Base-by-base conservation (phyloP, 2,113 vertebrate species). In the Neolamprologus fasciatus region DNA sequence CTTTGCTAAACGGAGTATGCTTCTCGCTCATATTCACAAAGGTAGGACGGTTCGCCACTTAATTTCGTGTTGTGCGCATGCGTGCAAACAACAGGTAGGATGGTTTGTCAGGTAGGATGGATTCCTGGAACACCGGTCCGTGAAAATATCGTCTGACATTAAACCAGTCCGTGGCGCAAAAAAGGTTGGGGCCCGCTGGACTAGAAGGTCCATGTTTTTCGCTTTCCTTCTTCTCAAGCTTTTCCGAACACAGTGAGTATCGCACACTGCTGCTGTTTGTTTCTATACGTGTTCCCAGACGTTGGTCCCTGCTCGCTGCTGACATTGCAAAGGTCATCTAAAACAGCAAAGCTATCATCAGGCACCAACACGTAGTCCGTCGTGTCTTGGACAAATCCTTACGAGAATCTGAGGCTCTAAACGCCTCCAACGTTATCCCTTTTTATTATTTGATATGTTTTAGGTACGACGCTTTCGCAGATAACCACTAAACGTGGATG, bases 1-100 rank as follows among this genome's bases (percentile, higher is more conserved):
- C 28, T 61, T 61, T 58, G 26, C 57, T 2, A 0, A 61, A 0
- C 8, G 0, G 57, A 3, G 28, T 61, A 61, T 61, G 0, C 5
- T 61, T 61, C 28, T 61, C 2, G 8, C 0, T 31, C 57, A 31
- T 61, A 17, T 0, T 61, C 57, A 61, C 57, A 61, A 61, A 61
- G 3, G 57, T 10, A 31, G 57, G 57, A 61, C 3, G 14, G 14
- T 61, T 53, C 0, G 3, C 57, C 57, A 33, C 57, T 10, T 61
- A 61, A 10, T 31, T 10, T 6, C 1, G 3, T 31, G 57, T 61
- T 31, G 57, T 17, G 57, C 2, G 3, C 57, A 31, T 10, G 26
- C 0, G 14, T 17, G 3, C 8, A 61, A 61, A 61, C 57, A 10
- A 17, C 57, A 1, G 28, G 28, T 61, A 61, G 55, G 55, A 31